Conservation (phyloP, 2,888 invertebrate genomes). For the Cephus pulcher region DNA sequence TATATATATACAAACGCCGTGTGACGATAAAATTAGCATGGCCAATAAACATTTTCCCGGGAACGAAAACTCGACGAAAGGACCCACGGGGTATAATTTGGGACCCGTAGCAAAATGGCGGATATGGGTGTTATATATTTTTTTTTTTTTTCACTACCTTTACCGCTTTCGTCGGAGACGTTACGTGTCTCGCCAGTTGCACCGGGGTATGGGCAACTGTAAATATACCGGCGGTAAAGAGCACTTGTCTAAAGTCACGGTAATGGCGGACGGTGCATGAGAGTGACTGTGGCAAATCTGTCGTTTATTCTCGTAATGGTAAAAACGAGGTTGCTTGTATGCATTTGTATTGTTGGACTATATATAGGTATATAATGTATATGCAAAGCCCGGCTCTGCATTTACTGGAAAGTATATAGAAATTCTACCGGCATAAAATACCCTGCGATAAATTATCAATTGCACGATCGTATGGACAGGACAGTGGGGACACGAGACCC, state of each 20-base stretch:
- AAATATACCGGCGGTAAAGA: background rate
- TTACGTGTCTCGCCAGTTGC: background rate
- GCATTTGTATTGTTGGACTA: background rate
- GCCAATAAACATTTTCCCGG: background rate
- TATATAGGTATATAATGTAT: background rate
- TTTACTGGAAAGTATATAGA: background rate
- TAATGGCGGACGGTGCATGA: background rate
- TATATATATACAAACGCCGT: background rate
- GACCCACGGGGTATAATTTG: background rate
- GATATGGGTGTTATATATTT: background rate
- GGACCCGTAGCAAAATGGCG: background rate
- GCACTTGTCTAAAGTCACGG: background rate
- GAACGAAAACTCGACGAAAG: background rate
- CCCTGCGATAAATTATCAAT: constrained; percentile 10
- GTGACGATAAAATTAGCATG: background rate
- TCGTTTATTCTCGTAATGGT: background rate
- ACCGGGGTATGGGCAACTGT: background rate
- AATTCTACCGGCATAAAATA: background rate
- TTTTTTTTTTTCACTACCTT: no score
- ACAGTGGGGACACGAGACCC: constrained; percentile 8
- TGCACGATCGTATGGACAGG: constrained; percentile 10
- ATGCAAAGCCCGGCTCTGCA: background rate
- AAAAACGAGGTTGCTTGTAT: background rate
- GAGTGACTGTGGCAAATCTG: background rate
- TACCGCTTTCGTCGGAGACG: background rate